These are phyloP conservation scores for Cheilosia soror DNA, from an alignment of 2,888 invertebrate species.

Conservation along the genomic window DNA sequence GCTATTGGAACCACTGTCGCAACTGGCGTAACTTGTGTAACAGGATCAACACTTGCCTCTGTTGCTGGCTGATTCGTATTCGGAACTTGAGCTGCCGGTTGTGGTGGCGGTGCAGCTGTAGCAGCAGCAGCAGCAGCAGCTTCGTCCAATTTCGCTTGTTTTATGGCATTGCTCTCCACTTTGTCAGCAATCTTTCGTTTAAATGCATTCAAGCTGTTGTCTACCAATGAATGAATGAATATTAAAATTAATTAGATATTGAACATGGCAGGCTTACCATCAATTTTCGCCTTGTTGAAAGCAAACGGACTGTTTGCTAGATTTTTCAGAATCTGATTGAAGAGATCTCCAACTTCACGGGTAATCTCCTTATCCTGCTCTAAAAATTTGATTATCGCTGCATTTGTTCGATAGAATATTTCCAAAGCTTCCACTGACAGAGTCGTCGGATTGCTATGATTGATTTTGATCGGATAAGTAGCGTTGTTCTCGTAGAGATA, in stretches of 20 bases:
- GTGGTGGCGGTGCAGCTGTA: slow-evolving; percentile 1
- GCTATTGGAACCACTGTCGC: neutral
- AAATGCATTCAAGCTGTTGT: slow-evolving; percentile 77
- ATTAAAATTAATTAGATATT: neutral
- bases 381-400: slow-evolving; percentile 94
- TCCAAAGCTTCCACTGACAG: slow-evolving; percentile 95
- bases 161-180: slow-evolving; percentile 77
- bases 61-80: slow-evolving; percentile 28
- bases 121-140: slow-evolving; percentile 17
- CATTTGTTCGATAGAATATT: slow-evolving; percentile 92
- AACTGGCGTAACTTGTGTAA: neutral
- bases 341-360: slow-evolving; percentile 86
- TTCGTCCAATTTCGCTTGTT: slow-evolving; percentile 74
- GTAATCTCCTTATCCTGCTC: slow-evolving; percentile 88
- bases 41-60: slow-evolving; percentile 26
- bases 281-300: slow-evolving; percentile 84
- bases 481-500: slow-evolving; percentile 92
- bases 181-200: slow-evolving; percentile 78
- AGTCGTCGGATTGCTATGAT: slow-evolving; percentile 92
- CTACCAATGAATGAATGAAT: slow-evolving; percentile 58
- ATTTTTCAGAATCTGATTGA: slow-evolving; percentile 84
- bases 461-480: slow-evolving; percentile 93
- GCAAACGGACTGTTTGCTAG: slow-evolving; percentile 84
- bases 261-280: slow-evolving; percentile 77
- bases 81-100: neutral